Percentiles rank a stretch among this genome's conserved stretches.
Conservation (phyloP, 1,140 invertebrate species). For the Diuraphis noxia region DNA sequence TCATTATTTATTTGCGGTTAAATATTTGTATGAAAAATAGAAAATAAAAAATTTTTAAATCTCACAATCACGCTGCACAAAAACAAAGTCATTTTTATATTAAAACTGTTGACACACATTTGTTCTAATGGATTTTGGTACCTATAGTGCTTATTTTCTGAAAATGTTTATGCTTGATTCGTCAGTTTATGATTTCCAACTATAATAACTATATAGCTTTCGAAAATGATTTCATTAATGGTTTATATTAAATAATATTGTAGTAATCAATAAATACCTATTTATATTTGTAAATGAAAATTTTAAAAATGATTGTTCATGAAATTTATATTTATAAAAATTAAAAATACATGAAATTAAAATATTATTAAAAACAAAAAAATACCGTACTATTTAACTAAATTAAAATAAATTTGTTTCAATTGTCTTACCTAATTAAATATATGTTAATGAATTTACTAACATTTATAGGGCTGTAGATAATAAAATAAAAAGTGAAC, state of each 20-base stretch:
- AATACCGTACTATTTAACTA: not conserved
- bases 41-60: too few relatives aligned
- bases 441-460: not conserved
- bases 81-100: too few relatives aligned
- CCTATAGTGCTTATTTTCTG: too few relatives aligned
- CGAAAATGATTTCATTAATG: not conserved
- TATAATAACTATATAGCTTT: too few relatives aligned
- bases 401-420: not conserved
- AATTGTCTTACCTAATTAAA: not conserved
- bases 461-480: not conserved
- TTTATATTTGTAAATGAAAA: not conserved
- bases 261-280: not conserved
- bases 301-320: too few relatives aligned
- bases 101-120: too few relatives aligned
- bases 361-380: not conserved
- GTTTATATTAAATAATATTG: not conserved
- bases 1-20: too few relatives aligned
- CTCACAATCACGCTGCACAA: too few relatives aligned
- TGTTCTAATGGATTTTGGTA: too few relatives aligned
- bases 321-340: not conserved
- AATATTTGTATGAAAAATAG: too few relatives aligned
- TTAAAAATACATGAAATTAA: not conserved
- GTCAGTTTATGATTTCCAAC: not conserved
- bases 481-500: not conserved
- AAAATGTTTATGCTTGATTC: not conserved